Evolutionary conservation across 2,113 vertebrate species (phyloP).

Genomic region (Labrus mixtus): DNA sequence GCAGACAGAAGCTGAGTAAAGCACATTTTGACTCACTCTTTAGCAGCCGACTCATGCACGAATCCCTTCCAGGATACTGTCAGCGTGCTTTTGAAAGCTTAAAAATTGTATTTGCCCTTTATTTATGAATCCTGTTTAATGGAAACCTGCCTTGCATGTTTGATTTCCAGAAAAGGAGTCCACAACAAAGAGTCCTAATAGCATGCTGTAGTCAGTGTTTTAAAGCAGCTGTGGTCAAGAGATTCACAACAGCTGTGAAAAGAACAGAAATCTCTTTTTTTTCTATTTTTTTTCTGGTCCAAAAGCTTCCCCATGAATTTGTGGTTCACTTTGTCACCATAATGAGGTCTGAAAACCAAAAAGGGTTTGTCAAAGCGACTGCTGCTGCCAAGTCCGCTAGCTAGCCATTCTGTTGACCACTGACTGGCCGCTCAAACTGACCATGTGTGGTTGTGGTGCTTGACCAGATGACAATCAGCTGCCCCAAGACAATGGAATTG

Average conservation of each 20-base stretch:
- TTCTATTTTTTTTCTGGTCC: constrained; percentile 32
- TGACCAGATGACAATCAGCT: constrained; percentile 11
- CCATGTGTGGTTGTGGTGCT: constrained; percentile 5
- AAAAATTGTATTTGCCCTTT: background rate
- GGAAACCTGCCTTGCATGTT: constrained; percentile 24
- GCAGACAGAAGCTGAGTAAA: constrained; percentile 60
- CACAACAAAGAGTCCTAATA: constrained; percentile 15
- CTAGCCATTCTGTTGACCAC: constrained; percentile 8
- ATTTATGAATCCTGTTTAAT: constrained; percentile 22
- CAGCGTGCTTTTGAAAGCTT: constrained; percentile 20
- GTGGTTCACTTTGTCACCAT: constrained; percentile 29
- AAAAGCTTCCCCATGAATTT: constrained; percentile 27
- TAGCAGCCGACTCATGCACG: constrained; percentile 9
- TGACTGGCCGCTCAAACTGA: constrained; percentile 1
- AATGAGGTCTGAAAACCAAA: constrained; percentile 49
- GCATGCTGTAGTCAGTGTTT: background rate
- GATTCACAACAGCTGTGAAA: constrained; percentile 40
- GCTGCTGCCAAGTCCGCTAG: background rate
- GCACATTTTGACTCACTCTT: constrained; percentile 50
- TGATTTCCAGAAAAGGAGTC: constrained; percentile 17
- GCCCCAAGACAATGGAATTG: background rate
- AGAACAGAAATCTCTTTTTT: constrained; percentile 40
- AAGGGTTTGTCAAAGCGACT: constrained; percentile 35
- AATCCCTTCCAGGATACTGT: constrained; percentile 10
- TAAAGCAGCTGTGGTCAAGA: constrained; percentile 26